Base-by-base conservation (phyloP, 2,113 vertebrate genomes). In the Corythaeola cristata region DNA sequence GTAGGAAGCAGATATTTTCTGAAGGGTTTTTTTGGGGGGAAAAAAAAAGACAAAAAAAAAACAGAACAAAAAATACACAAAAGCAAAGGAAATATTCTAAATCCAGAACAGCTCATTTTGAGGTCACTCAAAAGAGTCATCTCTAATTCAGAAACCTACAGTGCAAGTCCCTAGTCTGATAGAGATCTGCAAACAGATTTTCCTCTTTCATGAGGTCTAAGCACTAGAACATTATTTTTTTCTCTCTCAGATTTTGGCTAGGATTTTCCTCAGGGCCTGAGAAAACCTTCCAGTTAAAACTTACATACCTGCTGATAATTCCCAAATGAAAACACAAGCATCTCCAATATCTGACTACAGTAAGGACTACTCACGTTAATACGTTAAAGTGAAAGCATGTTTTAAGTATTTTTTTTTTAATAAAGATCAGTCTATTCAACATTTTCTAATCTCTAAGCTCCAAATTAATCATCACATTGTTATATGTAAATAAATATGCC, bases 1-100 rank as follows among this genome's bases (percentile, higher is more conserved):
- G n/a, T 95, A 77, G 41, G 16, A 80, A 55, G 6, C 2, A 89
- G 32, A 41, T 1, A 53, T 62, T 77, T 68, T 84, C 35, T 37
- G 16, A 73, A 32, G 3, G 3, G 1, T 7, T 56, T 72, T 64
- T 11, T 2, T 1, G 7, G 19, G 3, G 0, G 2, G 0, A 4
- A 4, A 14, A 6, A 6, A 41, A 68, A 5, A 9, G 1, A 68
- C 15, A 32, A 69, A 21, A 18, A 56, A 26, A 30, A 35, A 16
- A 9, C 13, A n/a, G 66, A 33, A n/a, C 11, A 64, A 58, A 67
- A 53, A 21, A 28, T 28, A 28, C 30, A 49, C 2, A 63, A 22
- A 83, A 76, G 3, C 5, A 83, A 74, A 24, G 13, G 41, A 93
- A 77, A 52, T 39, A 50, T 14, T 88, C 20, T 62, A 60, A 91